phyloP scores from a whole-genome alignment of 2,113 vertebrate genomes.

The Oreochromis aureus region DNA sequence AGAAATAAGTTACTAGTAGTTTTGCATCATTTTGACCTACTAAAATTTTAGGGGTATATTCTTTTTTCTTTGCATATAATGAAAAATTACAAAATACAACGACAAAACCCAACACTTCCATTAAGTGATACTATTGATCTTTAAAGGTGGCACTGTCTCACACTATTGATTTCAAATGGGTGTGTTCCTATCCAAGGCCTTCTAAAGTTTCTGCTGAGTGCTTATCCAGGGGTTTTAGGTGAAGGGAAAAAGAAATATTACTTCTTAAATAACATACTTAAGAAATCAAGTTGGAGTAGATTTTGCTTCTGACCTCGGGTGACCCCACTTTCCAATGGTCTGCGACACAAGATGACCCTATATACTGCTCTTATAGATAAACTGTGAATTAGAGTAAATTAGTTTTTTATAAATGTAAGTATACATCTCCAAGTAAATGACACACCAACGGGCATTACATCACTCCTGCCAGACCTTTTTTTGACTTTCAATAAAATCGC shows the following conservation, averaged over 20 bases:
- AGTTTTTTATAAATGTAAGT: not conserved
- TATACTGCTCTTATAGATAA: not conserved
- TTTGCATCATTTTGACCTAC: not conserved
- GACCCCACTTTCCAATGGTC: not conserved
- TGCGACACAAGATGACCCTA: not conserved
- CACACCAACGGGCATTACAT: not conserved
- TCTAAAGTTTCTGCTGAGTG: slow-evolving; percentile 56
- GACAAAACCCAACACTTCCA: not conserved
- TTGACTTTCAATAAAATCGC: not conserved
- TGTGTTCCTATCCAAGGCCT: not conserved
- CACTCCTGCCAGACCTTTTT: not conserved
- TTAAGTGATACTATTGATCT: slow-evolving; percentile 49
- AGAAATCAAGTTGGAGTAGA: not conserved
- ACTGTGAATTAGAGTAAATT: not conserved
- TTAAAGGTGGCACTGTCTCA: slow-evolving; percentile 2
- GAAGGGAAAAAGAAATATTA: not conserved
- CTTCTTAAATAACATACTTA: slow-evolving; percentile 17
- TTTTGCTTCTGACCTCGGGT: not conserved
- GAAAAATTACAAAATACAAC: not conserved
- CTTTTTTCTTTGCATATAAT: not conserved
- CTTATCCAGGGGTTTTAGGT: slow-evolving; percentile 30
- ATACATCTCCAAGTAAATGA: not conserved
- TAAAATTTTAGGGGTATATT: not conserved
- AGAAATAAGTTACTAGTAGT: not conserved
- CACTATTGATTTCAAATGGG: slow-evolving; percentile 40